A percentile compares a stretch with the other conserved stretches of the same genome.
These are phyloP conservation scores for Cladopsammia gracilis DNA, from an alignment of 64 coral and sea anemone genomes.

Conservation along the genomic window DNA sequence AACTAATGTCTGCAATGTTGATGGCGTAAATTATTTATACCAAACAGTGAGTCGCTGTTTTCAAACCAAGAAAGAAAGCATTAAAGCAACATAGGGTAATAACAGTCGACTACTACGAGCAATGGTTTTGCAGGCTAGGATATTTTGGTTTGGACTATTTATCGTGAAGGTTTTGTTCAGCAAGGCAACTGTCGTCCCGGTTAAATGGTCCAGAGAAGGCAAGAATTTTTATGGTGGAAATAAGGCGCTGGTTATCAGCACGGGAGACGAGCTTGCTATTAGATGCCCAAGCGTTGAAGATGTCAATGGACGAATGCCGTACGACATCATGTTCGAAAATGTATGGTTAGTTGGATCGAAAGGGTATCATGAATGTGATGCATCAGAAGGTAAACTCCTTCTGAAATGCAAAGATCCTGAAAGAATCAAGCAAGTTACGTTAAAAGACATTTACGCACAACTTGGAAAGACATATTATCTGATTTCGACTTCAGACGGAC, in stretches of 20 bases:
- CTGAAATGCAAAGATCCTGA: constrained; percentile 36
- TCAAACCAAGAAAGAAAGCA: not conserved
- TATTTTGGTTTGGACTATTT: not conserved
- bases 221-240: not conserved
- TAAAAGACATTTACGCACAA: constrained; percentile 13
- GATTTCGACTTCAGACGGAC: constrained; percentile 26
- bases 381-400: constrained; percentile 15
- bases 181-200: not conserved
- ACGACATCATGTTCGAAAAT: constrained; percentile 18
- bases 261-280: not conserved
- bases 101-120: not conserved
- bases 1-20: not conserved
- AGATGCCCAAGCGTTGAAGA: not conserved
- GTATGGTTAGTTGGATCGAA: constrained; percentile 18
- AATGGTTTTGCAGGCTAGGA: not conserved
- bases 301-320: not conserved
- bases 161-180: not conserved
- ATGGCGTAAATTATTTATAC: not conserved
- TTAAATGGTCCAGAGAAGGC: constrained; percentile 8
- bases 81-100: not conserved
- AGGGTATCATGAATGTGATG: not conserved
- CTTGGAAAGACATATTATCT: constrained; percentile 32
- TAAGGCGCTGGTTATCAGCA: not conserved
- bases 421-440: not conserved
- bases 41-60: not conserved